Conservation (phyloP, 2,113 vertebrate genomes). For the Lamprologus callipterus region DNA sequence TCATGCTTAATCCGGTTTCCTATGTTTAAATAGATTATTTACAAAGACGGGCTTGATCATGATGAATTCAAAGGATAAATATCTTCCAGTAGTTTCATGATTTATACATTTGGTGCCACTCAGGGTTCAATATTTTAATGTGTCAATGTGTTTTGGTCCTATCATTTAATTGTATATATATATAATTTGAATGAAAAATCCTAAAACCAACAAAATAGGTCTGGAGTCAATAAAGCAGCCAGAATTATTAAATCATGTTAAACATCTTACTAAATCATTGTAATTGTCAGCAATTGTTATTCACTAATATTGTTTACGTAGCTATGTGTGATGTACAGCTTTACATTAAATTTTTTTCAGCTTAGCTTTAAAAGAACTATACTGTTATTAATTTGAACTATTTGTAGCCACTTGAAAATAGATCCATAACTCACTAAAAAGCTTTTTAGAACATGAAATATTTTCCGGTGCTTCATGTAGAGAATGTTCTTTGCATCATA, state of each 20-base stretch:
- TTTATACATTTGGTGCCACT: background rate
- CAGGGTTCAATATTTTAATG: background rate
- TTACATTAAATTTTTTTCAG: background rate
- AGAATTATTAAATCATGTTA: background rate
- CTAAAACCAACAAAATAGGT: background rate
- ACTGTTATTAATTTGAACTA: background rate
- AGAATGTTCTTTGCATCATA: background rate
- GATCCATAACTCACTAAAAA: background rate
- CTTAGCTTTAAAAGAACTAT: accelerated
- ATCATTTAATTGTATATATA: background rate
- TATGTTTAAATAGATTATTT: background rate
- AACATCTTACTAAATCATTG: background rate
- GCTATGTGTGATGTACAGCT: background rate
- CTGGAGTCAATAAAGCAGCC: background rate
- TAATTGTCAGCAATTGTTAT: background rate
- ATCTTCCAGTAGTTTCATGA: background rate
- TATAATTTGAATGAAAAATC: background rate
- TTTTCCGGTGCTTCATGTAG: background rate
- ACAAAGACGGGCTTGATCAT: background rate
- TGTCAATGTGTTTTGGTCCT: background rate
- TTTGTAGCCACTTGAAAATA: background rate
- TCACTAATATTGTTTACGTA: background rate
- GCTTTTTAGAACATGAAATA: background rate
- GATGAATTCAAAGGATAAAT: background rate
- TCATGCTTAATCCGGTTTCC: constrained; percentile 2